Evolutionary conservation across 2,797 vertebrate species (phyloP).

Genomic region (Liparis tanakae): DNA sequence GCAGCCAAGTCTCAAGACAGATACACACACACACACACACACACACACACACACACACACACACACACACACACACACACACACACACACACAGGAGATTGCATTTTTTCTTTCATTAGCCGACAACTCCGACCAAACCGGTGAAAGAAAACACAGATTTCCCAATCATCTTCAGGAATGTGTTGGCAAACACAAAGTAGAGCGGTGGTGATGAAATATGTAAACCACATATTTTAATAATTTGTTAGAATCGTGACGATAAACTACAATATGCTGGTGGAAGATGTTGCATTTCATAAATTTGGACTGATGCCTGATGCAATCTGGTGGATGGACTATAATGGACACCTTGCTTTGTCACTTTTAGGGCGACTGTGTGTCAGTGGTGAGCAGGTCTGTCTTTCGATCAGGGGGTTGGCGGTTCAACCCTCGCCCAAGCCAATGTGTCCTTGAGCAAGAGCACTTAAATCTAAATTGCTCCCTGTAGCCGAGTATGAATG

Average conservation of each 20-base stretch:
- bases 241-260: not conserved
- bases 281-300: not conserved
- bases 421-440: too few relatives aligned
- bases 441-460: too few relatives aligned
- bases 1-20: slow-evolving; percentile 54
- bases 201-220: not conserved
- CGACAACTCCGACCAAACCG: slow-evolving; percentile 29
- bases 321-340: slow-evolving; percentile 1
- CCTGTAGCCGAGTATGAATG: too few relatives aligned
- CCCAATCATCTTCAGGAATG: slow-evolving; percentile 43
- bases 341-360: slow-evolving; percentile 18
- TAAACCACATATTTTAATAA: not conserved
- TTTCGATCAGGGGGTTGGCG: too few relatives aligned
- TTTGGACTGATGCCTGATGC: not conserved
- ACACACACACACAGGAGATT: slow-evolving; percentile 24
- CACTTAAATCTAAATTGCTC: too few relatives aligned
- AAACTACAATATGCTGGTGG: not conserved
- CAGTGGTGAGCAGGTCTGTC: too few relatives aligned
- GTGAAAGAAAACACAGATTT: slow-evolving; percentile 41
- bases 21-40: slow-evolving; percentile 20
- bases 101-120: slow-evolving; percentile 47
- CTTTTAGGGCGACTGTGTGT: not conserved
- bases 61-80: slow-evolving; percentile 22
- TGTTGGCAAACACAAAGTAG: slow-evolving; percentile 20
- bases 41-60: slow-evolving; percentile 22